Base-by-base conservation (phyloP, 2,797 vertebrate species). In the Benthosema pterotum region DNA sequence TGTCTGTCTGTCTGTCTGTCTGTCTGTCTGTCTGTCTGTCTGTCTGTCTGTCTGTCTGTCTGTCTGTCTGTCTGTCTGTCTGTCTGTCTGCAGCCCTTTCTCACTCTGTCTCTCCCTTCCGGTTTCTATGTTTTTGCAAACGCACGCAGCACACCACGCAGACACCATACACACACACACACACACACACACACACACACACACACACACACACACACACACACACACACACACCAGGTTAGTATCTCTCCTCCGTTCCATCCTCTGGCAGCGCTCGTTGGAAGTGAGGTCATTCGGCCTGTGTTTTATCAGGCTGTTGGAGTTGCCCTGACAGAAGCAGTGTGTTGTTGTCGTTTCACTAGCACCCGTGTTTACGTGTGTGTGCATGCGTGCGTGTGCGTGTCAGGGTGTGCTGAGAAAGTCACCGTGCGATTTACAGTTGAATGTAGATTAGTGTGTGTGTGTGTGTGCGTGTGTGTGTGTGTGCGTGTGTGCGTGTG, bases 221-320 rank as follows among this genome's bases (percentile, higher is more conserved):
- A n/a, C 43, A 46, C 43, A n/a, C 45, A 13, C 12, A n/a, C 45
- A 46, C 45, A 46, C 45, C 48, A 17, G 48, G 7, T 42, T 57
- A 11, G 52, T 22, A 63, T 74, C 53, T 65, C 54, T 55, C 51
- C 54, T 55, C 51, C 52, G 45, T 49, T 65, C 48, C 54, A 15
- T 65, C 18, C 60, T 72, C 42, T 5, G 3, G 6, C 53, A 46
- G 70, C 25, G 55, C 60, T 50, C 12, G 14, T 50, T 8, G 48
- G 48, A 58, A 45, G 74, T 85, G 81, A 67, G 67, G 15, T 83
- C 67, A 82, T 64, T 51, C 69, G 65, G 60, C 67, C 76, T 76
- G 68, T 71, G 71, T 71, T 78, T 83, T 74, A 85, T 84, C 76
- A 72, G 42, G 49, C 25, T 70, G 25, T 65, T 12, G 5, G 69